These are phyloP conservation scores for Pristionchus mayeri DNA, from an alignment of 2,888 invertebrate species.

Conservation along the genomic window DNA sequence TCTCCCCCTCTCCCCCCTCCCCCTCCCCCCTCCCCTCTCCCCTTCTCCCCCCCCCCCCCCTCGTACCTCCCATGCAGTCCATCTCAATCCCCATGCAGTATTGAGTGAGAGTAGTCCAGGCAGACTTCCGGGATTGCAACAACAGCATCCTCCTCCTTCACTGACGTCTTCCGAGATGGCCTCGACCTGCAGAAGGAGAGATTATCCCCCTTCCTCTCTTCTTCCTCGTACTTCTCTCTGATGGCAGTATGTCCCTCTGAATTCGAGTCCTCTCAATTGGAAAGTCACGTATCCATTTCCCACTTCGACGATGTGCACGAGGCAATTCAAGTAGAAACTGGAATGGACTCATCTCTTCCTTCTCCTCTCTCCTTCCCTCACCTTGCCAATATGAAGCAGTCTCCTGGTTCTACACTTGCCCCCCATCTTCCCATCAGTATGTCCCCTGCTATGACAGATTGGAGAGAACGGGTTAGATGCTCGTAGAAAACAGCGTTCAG, in stretches of 20 bases:
- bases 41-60: too few species aligned
- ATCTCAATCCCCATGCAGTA: constrained; percentile 94
- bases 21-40: not conserved
- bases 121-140: constrained; percentile 88
- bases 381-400: constrained; percentile 95
- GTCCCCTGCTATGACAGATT: constrained; percentile 81
- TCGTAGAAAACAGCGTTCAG: constrained; percentile 99
- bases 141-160: constrained; percentile 93
- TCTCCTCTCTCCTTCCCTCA: constrained; percentile 22
- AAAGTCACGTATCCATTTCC: constrained; percentile 98
- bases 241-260: constrained; percentile 97
- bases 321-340: constrained; percentile 94
- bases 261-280: constrained; percentile 95
- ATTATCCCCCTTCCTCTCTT: not conserved
- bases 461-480: constrained; percentile 92
- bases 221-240: constrained; percentile 84
- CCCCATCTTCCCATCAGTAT: constrained; percentile 94
- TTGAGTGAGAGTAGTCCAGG: constrained; percentile 90
- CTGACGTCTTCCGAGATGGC: constrained; percentile 97
- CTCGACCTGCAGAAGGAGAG: constrained; percentile 83
- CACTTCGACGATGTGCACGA: constrained; percentile 96
- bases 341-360: not conserved
- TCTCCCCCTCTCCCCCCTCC: not conserved
- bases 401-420: constrained; percentile 90
- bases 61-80: constrained; percentile 66